Evolutionary conservation across 2,888 invertebrate genomes (phyloP).

Genomic region (Cryptocephalus primarius): DNA sequence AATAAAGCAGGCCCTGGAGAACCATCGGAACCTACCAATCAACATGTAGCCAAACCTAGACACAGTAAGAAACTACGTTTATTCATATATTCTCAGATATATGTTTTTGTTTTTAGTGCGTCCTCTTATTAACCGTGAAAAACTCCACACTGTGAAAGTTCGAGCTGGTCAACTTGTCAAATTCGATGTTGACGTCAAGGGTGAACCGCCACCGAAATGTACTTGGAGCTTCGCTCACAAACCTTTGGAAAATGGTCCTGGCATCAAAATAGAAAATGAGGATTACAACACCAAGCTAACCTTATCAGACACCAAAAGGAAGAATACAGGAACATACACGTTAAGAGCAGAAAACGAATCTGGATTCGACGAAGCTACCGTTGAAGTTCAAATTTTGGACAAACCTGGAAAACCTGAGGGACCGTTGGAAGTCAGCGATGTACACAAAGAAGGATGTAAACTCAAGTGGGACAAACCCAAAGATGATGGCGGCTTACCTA

Average conservation of each 20-base stretch:
- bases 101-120: slow-evolving; percentile 54
- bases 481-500: slow-evolving; percentile 89
- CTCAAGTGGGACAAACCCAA: slow-evolving; percentile 91
- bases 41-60: slow-evolving; percentile 77
- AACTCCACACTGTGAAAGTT: slow-evolving; percentile 77
- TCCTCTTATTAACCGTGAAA: slow-evolving; percentile 90
- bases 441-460: slow-evolving; percentile 89
- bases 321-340: slow-evolving; percentile 82
- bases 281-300: slow-evolving; percentile 84
- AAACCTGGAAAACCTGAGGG: slow-evolving; percentile 84
- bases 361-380: slow-evolving; percentile 86
- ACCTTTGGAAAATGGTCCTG: slow-evolving; percentile 55
- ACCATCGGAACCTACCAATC: slow-evolving; percentile 80
- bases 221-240: slow-evolving; percentile 66
- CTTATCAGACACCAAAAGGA: slow-evolving; percentile 69
- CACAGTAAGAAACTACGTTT: slow-evolving; percentile 52
- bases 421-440: slow-evolving; percentile 80
- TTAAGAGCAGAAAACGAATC: slow-evolving; percentile 88
- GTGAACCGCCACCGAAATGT: slow-evolving; percentile 90
- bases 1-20: slow-evolving; percentile 93
- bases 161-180: slow-evolving; percentile 84
- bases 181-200: slow-evolving; percentile 88
- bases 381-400: slow-evolving; percentile 79
- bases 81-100: not conserved
- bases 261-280: slow-evolving; percentile 73